A percentile compares a stretch with the other conserved stretches of the same genome.
Conservation (phyloP, 2,888 invertebrate genomes). For the Rhagonycha lutea region DNA sequence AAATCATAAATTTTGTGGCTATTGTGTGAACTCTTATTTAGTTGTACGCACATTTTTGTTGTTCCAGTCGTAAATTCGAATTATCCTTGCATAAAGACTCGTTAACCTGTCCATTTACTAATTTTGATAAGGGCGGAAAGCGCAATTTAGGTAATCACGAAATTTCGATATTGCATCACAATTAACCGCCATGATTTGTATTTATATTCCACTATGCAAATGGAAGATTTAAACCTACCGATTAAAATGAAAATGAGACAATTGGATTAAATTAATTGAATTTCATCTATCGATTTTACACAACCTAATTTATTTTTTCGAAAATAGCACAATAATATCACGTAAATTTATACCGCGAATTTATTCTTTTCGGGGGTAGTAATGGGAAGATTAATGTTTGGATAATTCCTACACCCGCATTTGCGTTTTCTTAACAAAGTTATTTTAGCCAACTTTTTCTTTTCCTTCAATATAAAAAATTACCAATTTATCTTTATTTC, state of each 20-base stretch:
- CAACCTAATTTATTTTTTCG: neutral
- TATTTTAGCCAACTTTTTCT: neutral
- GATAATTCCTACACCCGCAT: neutral
- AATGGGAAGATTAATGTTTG: neutral
- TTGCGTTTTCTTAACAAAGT: neutral
- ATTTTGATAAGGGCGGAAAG: constrained; percentile 3
- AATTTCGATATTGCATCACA: constrained; percentile 17
- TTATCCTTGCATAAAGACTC: constrained; percentile 18
- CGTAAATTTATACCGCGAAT: neutral
- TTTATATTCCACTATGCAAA: constrained; percentile 13
- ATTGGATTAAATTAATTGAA: neutral
- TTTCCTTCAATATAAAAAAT: neutral
- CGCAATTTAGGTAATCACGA: neutral
- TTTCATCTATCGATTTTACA: neutral
- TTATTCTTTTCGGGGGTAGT: neutral
- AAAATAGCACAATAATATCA: neutral
- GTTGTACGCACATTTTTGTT: constrained; percentile 14
- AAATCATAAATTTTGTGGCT: neutral
- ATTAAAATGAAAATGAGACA: neutral
- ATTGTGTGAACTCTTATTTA: constrained; percentile 7
- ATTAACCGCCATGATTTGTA: constrained; percentile 14
- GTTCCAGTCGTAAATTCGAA: constrained; percentile 18
- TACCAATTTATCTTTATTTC: neutral
- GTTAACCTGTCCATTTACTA: constrained; percentile 20
- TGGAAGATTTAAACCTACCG: neutral